Percentiles rank a stretch among this genome's conserved stretches.
Evolutionary conservation across 2,113 vertebrate genomes (phyloP).

Genomic region (Strix uralensis): DNA sequence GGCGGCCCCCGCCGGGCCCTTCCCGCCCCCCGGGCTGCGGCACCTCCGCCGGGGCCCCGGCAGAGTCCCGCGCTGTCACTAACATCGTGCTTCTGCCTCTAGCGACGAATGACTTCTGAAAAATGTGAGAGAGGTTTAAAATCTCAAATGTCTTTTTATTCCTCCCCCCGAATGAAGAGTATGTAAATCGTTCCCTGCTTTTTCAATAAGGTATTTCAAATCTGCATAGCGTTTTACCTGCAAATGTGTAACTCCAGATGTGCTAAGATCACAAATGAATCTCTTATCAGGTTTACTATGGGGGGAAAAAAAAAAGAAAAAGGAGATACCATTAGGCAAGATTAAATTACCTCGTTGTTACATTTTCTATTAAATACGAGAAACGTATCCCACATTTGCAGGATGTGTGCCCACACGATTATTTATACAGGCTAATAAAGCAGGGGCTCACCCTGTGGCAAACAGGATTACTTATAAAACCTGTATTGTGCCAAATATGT

Average conservation of each 20-base stretch:
- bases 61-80: neutral
- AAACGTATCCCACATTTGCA: neutral
- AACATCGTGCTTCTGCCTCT: neutral
- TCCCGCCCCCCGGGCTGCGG: neutral
- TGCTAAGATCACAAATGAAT: neutral
- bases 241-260: neutral
- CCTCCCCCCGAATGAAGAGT: neutral
- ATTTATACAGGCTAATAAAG: neutral
- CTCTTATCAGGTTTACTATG: neutral
- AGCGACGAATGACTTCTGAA: neutral
- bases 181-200: neutral
- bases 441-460: neutral
- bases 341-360: neutral
- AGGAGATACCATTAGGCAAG: neutral
- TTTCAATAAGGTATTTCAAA: neutral
- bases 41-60: neutral
- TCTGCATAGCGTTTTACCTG: neutral
- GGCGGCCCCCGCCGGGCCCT: neutral
- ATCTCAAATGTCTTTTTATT: neutral
- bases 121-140: neutral
- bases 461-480: neutral
- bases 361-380: neutral
- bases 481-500: fast-evolving
- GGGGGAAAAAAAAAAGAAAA: neutral
- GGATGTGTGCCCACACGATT: neutral